Base-by-base conservation (phyloP, 2,113 vertebrate species). In the Orycteropus afer region DNA sequence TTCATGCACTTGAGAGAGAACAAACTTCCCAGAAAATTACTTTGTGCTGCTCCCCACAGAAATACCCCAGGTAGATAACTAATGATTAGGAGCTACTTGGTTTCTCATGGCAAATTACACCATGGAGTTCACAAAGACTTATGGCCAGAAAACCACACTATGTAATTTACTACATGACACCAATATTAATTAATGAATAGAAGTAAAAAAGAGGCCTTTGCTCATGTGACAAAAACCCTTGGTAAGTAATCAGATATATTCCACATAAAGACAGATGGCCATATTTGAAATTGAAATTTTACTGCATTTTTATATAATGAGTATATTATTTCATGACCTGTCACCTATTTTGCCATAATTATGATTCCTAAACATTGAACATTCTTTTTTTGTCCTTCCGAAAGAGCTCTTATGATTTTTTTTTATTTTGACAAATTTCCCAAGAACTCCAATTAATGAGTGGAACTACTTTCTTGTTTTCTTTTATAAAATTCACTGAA, bases 281-380 rank as follows among this genome's bases (percentile, higher is more conserved):
- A 32, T 15, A 88, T 78, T 27, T 85, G 25, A 90, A 95, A 93
- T 53, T 95, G 81, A 92, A 88, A 82, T 88, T 95, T 88, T 92
- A 85, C 73, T 92, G 27, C 25, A 92, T 69, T 7, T 92, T 95
- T 85, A n/a, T 80, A 9, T 77, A 95, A n/a, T 76, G n/a, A 90
- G 81, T 93, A 76, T 84, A 37, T 94, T 95, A 81, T 59, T 93
- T 94, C 93, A 85, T 94, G 78, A 82, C 47, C 42, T 94, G 53
- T 88, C 59, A 88, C 73, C 82, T 94, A 4, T 73, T 95, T 78
- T 90, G 59, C 40, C 13, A 86, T 90, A 94, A 63, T 87, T 95
- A 80, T 71, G 61, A 49, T 91, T 80, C 42, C 67, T 91, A 63
- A 8, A 59, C 61, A 83, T 2, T 89, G 47, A 74, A 27, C 18